Percentiles rank a stretch among this genome's conserved stretches.
phyloP scores from a whole-genome alignment of 2,797 vertebrate species.

The Hybognathus amarus region DNA sequence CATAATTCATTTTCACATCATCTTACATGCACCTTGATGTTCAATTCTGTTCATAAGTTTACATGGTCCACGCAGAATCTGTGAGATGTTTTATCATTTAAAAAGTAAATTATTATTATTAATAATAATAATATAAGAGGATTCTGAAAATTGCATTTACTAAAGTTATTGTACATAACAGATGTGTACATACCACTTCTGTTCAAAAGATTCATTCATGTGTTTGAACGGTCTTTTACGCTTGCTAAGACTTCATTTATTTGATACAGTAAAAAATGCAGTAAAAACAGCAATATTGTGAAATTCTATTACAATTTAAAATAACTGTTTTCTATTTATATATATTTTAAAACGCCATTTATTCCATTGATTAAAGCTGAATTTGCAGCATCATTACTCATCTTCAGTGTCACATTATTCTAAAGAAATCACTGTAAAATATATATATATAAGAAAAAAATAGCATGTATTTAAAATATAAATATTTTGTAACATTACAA shows the following conservation, averaged over 20 bases:
- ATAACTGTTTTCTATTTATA: background rate
- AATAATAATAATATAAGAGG: background rate
- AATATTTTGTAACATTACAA: background rate
- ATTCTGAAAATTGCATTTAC: background rate
- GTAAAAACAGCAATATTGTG: background rate
- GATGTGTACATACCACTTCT: background rate
- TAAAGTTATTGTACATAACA: background rate
- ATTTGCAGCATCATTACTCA: background rate
- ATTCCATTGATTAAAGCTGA: background rate
- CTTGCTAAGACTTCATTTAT: background rate
- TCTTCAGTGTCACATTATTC: background rate
- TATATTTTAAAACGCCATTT: background rate
- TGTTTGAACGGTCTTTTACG: background rate
- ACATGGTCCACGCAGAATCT: background rate
- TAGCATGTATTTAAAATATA: too few relatives aligned
- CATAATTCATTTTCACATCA: background rate
- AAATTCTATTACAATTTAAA: background rate
- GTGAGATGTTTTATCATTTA: background rate
- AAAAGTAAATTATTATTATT: background rate
- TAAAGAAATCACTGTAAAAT: background rate
- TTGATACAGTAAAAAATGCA: background rate
- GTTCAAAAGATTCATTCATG: background rate
- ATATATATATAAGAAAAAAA: background rate
- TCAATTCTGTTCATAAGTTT: background rate
- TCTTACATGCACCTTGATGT: background rate